Evolutionary conservation across 2,113 vertebrate species (phyloP).

Genomic region (Merops nubicus): DNA sequence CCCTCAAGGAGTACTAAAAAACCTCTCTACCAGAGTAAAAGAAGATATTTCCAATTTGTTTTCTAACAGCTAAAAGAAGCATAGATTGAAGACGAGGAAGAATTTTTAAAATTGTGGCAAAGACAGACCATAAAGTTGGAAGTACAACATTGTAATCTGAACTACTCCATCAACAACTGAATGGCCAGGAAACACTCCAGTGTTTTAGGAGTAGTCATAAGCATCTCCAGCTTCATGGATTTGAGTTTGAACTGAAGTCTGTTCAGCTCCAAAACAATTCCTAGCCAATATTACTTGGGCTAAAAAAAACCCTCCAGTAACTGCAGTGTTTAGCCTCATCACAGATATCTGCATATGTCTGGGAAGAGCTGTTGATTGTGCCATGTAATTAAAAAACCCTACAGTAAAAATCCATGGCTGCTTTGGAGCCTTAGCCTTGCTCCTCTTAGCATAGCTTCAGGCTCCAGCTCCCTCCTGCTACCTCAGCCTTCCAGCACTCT

Average conservation of each 20-base stretch:
- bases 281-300: background rate
- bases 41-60: constrained; percentile 13
- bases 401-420: background rate
- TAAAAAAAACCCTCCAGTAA: background rate
- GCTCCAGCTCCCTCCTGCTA: background rate
- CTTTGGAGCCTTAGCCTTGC: background rate
- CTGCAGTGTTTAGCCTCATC: background rate
- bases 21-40: background rate
- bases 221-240: background rate
- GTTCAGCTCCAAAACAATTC: background rate
- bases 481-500: background rate
- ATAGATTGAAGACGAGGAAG: background rate
- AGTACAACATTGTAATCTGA: background rate
- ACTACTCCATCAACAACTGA: background rate
- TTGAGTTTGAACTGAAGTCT: background rate
- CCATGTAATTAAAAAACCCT: background rate
- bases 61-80: background rate
- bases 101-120: background rate
- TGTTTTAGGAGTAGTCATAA: background rate
- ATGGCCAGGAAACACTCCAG: background rate
- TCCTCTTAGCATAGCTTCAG: background rate
- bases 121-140: background rate
- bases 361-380: background rate
- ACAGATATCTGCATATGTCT: fast-evolving
- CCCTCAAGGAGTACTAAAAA: constrained; percentile 13